Percentiles rank a stretch among this genome's conserved stretches.
These are phyloP conservation scores for Epirrhoe tristata DNA, from an alignment of 2,888 invertebrate genomes.

Conservation along the genomic window DNA sequence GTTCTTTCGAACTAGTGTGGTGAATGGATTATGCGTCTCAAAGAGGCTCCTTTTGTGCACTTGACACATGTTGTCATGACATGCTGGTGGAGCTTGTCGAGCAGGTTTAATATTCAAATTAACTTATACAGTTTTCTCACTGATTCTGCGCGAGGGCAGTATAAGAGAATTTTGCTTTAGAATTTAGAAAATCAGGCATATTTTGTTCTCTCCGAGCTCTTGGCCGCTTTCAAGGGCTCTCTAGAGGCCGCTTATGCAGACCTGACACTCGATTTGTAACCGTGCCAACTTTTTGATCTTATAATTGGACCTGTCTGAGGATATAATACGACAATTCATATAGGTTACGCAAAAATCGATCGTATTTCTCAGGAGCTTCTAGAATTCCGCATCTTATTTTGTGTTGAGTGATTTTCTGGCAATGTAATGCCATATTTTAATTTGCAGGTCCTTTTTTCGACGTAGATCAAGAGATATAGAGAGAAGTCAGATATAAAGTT, in stretches of 20 bases:
- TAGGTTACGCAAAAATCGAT: background rate
- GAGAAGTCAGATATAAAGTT: too few species aligned
- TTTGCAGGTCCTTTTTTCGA: too few species aligned
- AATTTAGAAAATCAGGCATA: conserved; percentile 22
- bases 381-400: too few species aligned
- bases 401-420: too few species aligned
- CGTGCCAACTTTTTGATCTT: conserved; percentile 44
- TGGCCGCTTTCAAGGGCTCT: conserved; percentile 48
- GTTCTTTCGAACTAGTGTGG: too few species aligned
- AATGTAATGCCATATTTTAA: too few species aligned
- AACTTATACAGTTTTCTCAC: background rate
- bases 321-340: conserved; percentile 31
- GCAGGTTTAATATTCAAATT: background rate
- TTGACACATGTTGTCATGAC: too few species aligned
- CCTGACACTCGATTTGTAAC: conserved; percentile 43
- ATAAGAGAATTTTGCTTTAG: conserved; percentile 4
- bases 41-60: too few species aligned
- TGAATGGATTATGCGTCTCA: too few species aligned
- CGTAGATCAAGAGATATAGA: too few species aligned
- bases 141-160: background rate
- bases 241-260: conserved; percentile 41
- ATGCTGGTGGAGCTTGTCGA: too few species aligned
- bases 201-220: conserved; percentile 20
- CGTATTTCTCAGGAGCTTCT: too few species aligned
- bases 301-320: conserved; percentile 35